Base-by-base conservation (phyloP, 2,888 invertebrate species). In the Cynaeus angustus region DNA sequence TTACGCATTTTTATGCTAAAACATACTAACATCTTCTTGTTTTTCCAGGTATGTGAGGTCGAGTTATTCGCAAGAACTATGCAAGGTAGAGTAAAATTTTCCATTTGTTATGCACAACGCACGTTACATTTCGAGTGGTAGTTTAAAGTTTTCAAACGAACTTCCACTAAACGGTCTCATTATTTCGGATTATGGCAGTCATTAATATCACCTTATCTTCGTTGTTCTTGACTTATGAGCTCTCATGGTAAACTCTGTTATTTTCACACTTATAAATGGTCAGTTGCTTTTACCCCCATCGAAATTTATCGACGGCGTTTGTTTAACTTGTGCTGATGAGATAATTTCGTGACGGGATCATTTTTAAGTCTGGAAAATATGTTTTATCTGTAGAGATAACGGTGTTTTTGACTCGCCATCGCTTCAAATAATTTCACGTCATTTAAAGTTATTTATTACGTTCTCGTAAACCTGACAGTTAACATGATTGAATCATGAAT, bases 161-260 rank as follows among this genome's bases (percentile, higher is more conserved):
- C 16, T 12, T 38, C 16, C 16, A 37, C 16, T 55, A 55, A 55
- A 55, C 14, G 56, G 12, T 37, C 26, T 12, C 26, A 41, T 56
- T 55, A 55, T 55, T 55, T 55, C 37, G 37, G 38, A 43, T 56
- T 59, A 59, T 30, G 46, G 45, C 59, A 12, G 30, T 46, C 59
- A 59, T 59, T 46, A 59, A 59, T 59, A 45, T 45, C 45, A 33
- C 45, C 43, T 41, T 59, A 67, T 67, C 67, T 52, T 58, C 26
- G 14, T 45, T 69, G 74, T 4, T 21, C 21, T 21, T 21, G 21
- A 75, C 68, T 77, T 75, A 74, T 75, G 73, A 71, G 62, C 74
- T 21, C 21, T 21, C 72, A 70, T 66, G 71, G 66, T 64, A 21
- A 1, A 65, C 64, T 28, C 65, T 52, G 58, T 65, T 69, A 66